phyloP scores from a whole-genome alignment of 2,113 vertebrate genomes.

The Chitala chitala region DNA sequence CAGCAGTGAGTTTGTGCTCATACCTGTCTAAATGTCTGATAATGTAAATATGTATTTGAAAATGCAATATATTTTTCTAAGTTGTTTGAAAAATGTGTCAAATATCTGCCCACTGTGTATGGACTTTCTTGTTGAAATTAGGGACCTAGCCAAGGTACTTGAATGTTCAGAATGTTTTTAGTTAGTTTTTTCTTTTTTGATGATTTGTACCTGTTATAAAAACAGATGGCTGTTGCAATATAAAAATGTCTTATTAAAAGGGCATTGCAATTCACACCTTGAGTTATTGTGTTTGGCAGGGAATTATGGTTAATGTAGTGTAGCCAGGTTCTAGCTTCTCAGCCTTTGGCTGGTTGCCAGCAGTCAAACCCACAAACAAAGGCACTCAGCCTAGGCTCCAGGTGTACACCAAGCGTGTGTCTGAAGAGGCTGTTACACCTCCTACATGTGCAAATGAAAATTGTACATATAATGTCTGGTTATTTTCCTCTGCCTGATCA shows the following conservation, averaged over 20 bases:
- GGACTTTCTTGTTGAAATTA: conserved; percentile 61
- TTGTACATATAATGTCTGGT: too few species aligned
- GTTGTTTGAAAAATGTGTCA: conserved; percentile 71
- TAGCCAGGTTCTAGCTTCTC: background rate
- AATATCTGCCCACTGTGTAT: conserved; percentile 65
- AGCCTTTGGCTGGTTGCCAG: background rate
- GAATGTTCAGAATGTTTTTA: conserved; percentile 50
- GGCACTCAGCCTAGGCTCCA: too few species aligned
- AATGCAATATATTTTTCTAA: conserved; percentile 87
- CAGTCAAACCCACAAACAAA: background rate
- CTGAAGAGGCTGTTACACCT: too few species aligned
- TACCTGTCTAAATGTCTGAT: conserved; percentile 66
- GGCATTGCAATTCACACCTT: conserved; percentile 22
- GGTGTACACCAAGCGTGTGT: too few species aligned
- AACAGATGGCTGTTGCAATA: conserved; percentile 65
- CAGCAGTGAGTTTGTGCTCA: conserved; percentile 16
- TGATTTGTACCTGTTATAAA: conserved; percentile 69
- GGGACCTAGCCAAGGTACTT: conserved; percentile 45
- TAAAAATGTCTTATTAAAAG: conserved; percentile 70
- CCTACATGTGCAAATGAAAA: too few species aligned
- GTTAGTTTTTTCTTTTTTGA: conserved; percentile 52
- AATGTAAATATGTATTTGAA: conserved; percentile 82
- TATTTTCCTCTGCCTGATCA: background rate
- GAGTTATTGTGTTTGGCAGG: background rate
- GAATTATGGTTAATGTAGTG: background rate